Evolutionary conservation across 2,797 vertebrate species (phyloP), one percentile per base, ranked within the genome.

Genomic region (Acanthiza pusilla): DNA sequence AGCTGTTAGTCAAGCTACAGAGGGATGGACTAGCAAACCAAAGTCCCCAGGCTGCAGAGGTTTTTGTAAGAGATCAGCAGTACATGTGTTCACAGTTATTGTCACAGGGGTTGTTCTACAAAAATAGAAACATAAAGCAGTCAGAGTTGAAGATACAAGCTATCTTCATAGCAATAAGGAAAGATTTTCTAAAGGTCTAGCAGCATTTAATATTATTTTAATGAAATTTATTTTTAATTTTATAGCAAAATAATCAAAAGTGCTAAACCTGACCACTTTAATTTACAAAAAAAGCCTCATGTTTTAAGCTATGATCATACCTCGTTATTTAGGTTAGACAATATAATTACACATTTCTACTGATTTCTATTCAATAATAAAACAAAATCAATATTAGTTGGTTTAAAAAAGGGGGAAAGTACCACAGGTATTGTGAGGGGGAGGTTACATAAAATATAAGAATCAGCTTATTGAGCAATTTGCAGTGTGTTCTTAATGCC

Each of bases 181-280:
- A 50, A 65, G 30, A 30, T 45, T 72, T 95, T 96, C 91, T 96
- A 92, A 96, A 93, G 65, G 72, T 96, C 78, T 93, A 98, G 97
- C 97, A 98, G 97, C 97, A 97, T 85, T 88, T 79, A 95, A 76
- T 95, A 97, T 97, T 97, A 98, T 98, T 98, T 97, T 94, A 94
- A 97, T 97, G 91, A 98, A 88, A 97, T 96, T 91, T 97, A 96
- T 91, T 97, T 93, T 96, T 74, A 79, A 93, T 94, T 98, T 97
- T 84, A 96, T 98, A 97, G 96, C 96, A 98, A 98, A 97, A 96
- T 96, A 94, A 95, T 95, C 65, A 73, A 97, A 98, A 98, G 97
- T 98, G 97, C 98, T 97, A 95, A 92, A 93, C 80, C 88, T 63
- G 91, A 96, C 89, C 94, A 93, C 81, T 95, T 97, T 87, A 96